Conservation (phyloP, 1,140 invertebrate species). For the Epicauta chinensis region DNA sequence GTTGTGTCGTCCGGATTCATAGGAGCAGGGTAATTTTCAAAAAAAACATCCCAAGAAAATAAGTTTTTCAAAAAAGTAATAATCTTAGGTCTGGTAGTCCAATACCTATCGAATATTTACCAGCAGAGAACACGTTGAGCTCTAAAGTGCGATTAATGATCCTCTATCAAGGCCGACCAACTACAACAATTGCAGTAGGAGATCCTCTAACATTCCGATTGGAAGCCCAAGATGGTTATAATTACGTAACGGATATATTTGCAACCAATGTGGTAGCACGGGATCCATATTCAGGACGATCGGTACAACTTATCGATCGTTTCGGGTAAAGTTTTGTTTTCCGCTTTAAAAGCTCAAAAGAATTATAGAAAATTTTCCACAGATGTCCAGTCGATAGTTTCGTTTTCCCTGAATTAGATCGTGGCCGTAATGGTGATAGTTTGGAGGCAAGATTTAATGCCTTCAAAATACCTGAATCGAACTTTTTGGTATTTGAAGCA, state of each 20-base stretch:
- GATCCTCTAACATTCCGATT: slow-evolving; percentile 85
- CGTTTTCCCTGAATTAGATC: slow-evolving; percentile 85
- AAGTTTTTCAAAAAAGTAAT: neutral
- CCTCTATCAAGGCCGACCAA: slow-evolving; percentile 81
- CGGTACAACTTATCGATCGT: slow-evolving; percentile 83
- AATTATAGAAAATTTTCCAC: slow-evolving; percentile 21
- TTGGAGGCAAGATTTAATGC: slow-evolving; percentile 88
- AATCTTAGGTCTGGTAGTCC: slow-evolving; percentile 73
- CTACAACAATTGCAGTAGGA: slow-evolving; percentile 89
- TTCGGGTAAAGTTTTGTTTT: slow-evolving; percentile 58
- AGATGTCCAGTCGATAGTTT: slow-evolving; percentile 88
- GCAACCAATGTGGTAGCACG: slow-evolving; percentile 89
- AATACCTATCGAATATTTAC: slow-evolving; percentile 84
- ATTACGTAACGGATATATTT: slow-evolving; percentile 83
- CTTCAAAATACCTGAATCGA: slow-evolving; percentile 92
- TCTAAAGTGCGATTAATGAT: slow-evolving; percentile 80
- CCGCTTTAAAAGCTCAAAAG: neutral
- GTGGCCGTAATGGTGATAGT: slow-evolving; percentile 76
- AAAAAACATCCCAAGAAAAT: neutral
- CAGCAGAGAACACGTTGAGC: slow-evolving; percentile 83
- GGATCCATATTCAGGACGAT: slow-evolving; percentile 85
- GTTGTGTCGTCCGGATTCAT: slow-evolving; percentile 91
- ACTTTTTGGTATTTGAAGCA: slow-evolving; percentile 89
- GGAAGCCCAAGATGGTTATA: slow-evolving; percentile 84
- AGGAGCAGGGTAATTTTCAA: slow-evolving; percentile 61